phyloP scores from a whole-genome alignment of 2,797 vertebrate genomes.

The Pseudomugil tenellus region DNA sequence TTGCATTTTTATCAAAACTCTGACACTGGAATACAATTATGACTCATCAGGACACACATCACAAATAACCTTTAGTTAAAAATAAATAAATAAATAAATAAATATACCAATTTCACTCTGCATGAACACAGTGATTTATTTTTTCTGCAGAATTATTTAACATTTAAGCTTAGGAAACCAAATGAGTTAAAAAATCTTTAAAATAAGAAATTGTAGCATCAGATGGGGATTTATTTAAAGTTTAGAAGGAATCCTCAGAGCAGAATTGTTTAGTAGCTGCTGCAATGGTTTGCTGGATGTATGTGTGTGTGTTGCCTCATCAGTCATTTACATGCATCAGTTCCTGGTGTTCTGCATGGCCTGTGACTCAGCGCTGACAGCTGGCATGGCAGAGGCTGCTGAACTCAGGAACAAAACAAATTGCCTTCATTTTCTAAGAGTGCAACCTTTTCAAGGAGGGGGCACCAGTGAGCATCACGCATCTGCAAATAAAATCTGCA shows the following conservation, averaged over 20 bases:
- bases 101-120: background rate
- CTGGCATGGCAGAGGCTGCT: slow-evolving; percentile 66
- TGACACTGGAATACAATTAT: background rate
- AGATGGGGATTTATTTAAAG: background rate
- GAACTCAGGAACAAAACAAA: slow-evolving; percentile 70
- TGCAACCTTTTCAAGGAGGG: slow-evolving; percentile 68
- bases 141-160: background rate
- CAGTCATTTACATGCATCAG: slow-evolving; percentile 57
- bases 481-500: slow-evolving; percentile 55
- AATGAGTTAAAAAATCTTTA: background rate
- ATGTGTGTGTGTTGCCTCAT: slow-evolving; percentile 4
- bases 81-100: no score
- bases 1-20: background rate
- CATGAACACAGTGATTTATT: background rate
- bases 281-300: background rate
- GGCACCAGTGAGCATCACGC: slow-evolving; percentile 47
- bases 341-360: slow-evolving; percentile 35
- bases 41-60: background rate
- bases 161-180: background rate
- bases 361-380: slow-evolving; percentile 66
- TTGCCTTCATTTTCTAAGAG: slow-evolving; percentile 75
- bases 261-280: no score
- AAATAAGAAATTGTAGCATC: background rate
- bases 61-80: background rate
- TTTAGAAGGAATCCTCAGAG: no score